These are phyloP conservation scores for Zygaena filipendulae DNA, from an alignment of 2,888 invertebrate species.

Conservation along the genomic window DNA sequence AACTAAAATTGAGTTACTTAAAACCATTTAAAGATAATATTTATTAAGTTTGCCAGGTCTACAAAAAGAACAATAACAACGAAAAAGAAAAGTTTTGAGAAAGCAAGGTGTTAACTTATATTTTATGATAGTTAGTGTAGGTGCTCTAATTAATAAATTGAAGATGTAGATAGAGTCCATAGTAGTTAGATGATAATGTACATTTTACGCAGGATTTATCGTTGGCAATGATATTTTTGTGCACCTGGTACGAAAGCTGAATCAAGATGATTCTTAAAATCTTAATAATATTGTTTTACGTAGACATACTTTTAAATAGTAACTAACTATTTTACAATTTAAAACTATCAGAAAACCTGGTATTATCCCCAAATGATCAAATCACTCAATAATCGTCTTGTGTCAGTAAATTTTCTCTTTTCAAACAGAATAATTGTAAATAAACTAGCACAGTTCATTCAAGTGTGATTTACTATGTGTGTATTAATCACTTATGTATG, in stretches of 20 bases:
- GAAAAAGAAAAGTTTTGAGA: conserved; percentile 27
- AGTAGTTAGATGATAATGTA: conserved; percentile 29
- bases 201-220: conserved; percentile 40
- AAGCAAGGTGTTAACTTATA: conserved; percentile 31
- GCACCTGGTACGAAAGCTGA: conserved; percentile 47
- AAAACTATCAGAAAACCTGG: too few species aligned
- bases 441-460: background rate
- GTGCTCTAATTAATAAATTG: too few species aligned
- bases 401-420: background rate
- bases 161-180: conserved; percentile 25
- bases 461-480: background rate
- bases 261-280: conserved; percentile 26
- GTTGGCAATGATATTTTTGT: conserved; percentile 63
- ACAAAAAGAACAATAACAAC: conserved; percentile 63
- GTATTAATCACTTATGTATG: conserved; percentile 9
- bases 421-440: background rate
- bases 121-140: conserved; percentile 22
- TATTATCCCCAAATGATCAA: too few species aligned
- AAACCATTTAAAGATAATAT: too few species aligned
- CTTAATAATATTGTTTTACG: conserved; percentile 1
- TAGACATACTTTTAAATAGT: conserved; percentile 1
- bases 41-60: conserved; percentile 53
- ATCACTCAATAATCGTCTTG: background rate
- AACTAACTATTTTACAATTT: too few species aligned
- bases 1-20: too few species aligned